Percentiles rank a stretch among this genome's conserved stretches.
Conservation (phyloP, 2,797 vertebrate species). For the Hylomyscus alleni region DNA sequence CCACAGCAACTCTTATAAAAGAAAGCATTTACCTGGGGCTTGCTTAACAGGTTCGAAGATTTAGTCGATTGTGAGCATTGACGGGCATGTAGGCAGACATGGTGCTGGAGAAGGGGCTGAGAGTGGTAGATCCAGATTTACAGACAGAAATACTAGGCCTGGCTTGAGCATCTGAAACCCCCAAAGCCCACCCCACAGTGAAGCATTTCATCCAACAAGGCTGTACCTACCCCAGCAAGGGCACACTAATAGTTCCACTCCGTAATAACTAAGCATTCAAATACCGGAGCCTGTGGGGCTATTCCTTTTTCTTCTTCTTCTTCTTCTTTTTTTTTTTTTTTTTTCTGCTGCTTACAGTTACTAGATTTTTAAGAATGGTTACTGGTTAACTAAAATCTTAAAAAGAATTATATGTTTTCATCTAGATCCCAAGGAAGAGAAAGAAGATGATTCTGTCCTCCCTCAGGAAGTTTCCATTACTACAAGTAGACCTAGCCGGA, state of each 20-base stretch:
- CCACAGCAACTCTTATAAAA: background rate
- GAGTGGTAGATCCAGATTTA: background rate
- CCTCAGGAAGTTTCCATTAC: constrained; percentile 77
- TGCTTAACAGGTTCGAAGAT: background rate
- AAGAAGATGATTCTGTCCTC: constrained; percentile 80
- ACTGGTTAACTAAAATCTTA: background rate
- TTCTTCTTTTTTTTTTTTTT: background rate
- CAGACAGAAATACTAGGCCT: background rate
- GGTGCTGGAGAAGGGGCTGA: background rate
- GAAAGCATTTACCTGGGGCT: background rate
- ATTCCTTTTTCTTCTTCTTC: background rate
- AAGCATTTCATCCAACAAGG: background rate
- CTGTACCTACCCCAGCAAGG: background rate
- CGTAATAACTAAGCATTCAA: background rate
- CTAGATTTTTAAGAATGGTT: background rate
- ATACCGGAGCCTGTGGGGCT: background rate
- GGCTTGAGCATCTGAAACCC: background rate
- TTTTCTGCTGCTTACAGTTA: background rate
- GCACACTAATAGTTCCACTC: background rate
- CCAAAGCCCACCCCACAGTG: background rate
- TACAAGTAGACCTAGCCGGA: constrained; percentile 83
- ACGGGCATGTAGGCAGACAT: background rate
- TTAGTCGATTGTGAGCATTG: background rate
- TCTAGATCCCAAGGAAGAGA: constrained; percentile 90
- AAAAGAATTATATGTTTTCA: constrained; percentile 58